A percentile compares a stretch with the other conserved stretches of the same genome.
phyloP scores from a whole-genome alignment of 2,113 vertebrate genomes.

The Rhea pennata region DNA sequence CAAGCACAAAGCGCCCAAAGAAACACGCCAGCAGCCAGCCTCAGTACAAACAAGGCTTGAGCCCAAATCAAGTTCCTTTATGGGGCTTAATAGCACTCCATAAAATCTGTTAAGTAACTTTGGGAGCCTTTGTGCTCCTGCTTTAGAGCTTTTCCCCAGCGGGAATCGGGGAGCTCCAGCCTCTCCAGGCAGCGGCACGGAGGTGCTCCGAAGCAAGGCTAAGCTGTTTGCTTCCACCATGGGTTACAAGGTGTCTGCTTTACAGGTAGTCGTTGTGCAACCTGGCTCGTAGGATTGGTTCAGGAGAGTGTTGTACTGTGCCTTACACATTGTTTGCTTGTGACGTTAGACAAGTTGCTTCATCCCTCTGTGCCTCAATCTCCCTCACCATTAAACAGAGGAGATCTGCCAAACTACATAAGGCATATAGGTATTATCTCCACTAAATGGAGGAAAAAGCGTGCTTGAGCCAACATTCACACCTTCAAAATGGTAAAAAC shows the following conservation, averaged over 20 bases:
- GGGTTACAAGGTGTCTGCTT: not conserved
- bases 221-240: not conserved
- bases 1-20: not conserved
- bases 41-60: not conserved
- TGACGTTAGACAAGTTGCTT: not conserved
- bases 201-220: not conserved
- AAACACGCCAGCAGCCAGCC: not conserved
- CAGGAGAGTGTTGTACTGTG: not conserved
- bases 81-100: constrained; percentile 41
- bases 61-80: constrained; percentile 3
- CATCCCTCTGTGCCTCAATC: not conserved
- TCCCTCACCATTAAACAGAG: not conserved
- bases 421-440: not conserved
- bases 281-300: not conserved
- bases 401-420: not conserved
- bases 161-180: not conserved
- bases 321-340: not conserved
- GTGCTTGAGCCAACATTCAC: not conserved
- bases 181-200: not conserved
- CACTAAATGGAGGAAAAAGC: not conserved
- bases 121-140: not conserved
- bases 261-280: not conserved
- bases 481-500: not conserved
- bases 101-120: constrained; percentile 44
- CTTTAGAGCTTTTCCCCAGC: not conserved